A percentile compares a stretch with the other conserved stretches of the same genome.
Conservation (phyloP, 2,113 vertebrate species). For the Dascyllus trimaculatus region DNA sequence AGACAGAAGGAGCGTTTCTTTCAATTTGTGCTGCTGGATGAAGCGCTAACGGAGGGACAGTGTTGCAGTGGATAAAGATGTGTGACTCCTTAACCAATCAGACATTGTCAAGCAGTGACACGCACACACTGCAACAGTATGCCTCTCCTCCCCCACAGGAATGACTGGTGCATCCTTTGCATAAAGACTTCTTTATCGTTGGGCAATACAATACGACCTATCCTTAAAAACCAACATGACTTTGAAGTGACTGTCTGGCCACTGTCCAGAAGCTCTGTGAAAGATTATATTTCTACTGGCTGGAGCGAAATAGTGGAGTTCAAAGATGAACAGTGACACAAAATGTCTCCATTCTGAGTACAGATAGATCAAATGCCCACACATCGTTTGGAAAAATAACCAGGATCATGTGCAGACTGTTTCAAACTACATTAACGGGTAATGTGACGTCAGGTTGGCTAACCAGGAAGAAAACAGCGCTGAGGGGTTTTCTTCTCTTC, state of each 20-base stretch:
- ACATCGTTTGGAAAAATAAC: constrained; percentile 21
- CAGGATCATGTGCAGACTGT: constrained; percentile 12
- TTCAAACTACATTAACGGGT: constrained; percentile 30
- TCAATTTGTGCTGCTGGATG: constrained; percentile 28
- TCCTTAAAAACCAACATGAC: constrained; percentile 38
- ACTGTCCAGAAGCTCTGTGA: constrained; percentile 37
- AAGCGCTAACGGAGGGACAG: constrained; percentile 13
- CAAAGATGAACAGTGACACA: constrained; percentile 20
- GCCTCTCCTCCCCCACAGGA: constrained; percentile 34
- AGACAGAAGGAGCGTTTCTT: not conserved
- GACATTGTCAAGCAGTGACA: constrained; percentile 10
- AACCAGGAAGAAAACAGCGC: constrained; percentile 7
- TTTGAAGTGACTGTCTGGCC: constrained; percentile 45
- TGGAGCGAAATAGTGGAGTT: constrained; percentile 39
- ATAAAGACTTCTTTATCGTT: constrained; percentile 44
- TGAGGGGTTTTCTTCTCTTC: constrained; percentile 2
- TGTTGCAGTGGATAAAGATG: not conserved
- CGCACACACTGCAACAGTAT: not conserved
- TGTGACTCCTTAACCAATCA: constrained; percentile 13
- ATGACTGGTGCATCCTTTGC: constrained; percentile 27
- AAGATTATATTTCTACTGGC: constrained; percentile 45
- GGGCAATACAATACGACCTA: constrained; percentile 53
- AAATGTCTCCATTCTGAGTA: constrained; percentile 35
- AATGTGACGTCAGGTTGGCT: constrained; percentile 26
- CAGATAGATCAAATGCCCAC: constrained; percentile 9